Evolutionary conservation across 2,888 invertebrate species (phyloP), one percentile per base, ranked within the genome.

Genomic region (Euplexia lucipara): DNA sequence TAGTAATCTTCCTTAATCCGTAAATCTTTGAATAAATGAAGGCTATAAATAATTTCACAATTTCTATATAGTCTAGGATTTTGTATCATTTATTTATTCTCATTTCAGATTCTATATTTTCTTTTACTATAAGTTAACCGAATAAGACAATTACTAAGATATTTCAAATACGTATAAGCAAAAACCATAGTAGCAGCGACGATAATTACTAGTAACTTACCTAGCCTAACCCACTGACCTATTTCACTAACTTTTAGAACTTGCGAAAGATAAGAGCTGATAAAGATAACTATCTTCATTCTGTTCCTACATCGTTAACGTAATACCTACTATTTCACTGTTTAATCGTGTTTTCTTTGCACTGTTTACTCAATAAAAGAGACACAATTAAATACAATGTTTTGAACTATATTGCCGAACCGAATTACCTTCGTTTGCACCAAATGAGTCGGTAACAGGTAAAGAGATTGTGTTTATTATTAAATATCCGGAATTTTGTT

Each of bases 401-500:
- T 73, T 73, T 78, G 69, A 78, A 77, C 65, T 74, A 68, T 64
- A 76, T 79, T 82, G 74, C 76, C 81, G 59, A 87, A 90, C 87
- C 72, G 72, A 88, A 84, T 90, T 87, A 88, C 92, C 91, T 92
- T 92, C 90, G 61, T 83, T 76, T 73, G 77, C 73, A 83, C 87
- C 81, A 88, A 90, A 89, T 86, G 74, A 75, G 84, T 81, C 77
- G 85, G 89, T 87, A 87, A 90, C 81, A 86, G 86, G 88, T 77
- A 84, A 90, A 90, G 89, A 89, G 89, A 91, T 88, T 91, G 88
- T 90, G 75, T 60, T 70, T 81, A 79, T 61, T 74, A 80, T 69
- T 75, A 82, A 86, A 85, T 92, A 91, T 92, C 92, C 92, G 91
- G 88, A 88, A 88, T 87, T 87, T 80, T 88, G 88, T 91, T 91